Evolutionary conservation across 2,797 vertebrate genomes (phyloP).

Genomic region (Thunnus albacares): DNA sequence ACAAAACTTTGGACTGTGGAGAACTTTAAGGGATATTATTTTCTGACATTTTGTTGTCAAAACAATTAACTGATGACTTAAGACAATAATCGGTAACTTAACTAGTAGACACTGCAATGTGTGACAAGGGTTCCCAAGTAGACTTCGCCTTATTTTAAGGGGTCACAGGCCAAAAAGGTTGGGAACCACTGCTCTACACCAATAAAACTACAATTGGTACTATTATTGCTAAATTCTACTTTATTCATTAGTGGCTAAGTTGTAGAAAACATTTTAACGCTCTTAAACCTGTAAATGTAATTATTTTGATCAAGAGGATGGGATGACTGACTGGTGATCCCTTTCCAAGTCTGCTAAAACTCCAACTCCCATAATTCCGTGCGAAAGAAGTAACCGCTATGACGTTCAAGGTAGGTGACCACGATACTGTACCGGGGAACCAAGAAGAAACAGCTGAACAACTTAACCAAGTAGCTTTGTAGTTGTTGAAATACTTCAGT

Average conservation of each 20-base stretch:
- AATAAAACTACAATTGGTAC: no score
- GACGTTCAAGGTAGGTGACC: constrained; percentile 53
- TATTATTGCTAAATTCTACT: neutral
- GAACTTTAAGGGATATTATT: no score
- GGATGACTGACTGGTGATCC: no score
- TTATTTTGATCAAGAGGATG: neutral
- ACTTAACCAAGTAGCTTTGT: neutral
- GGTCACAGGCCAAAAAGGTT: no score
- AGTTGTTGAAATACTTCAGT: neutral
- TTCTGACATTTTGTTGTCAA: no score
- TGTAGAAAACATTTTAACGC: neutral
- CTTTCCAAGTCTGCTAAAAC: constrained; percentile 20
- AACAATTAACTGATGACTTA: no score
- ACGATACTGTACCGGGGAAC: neutral
- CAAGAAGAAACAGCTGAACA: neutral
- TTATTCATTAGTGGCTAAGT: neutral
- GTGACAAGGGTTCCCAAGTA: no score
- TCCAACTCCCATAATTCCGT: constrained; percentile 61
- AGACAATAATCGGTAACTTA: no score
- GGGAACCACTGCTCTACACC: no score
- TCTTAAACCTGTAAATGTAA: neutral
- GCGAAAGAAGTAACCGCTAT: neutral
- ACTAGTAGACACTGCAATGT: no score
- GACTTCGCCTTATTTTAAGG: no score
- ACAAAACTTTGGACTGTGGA: no score